Evolutionary conservation across 1,140 invertebrate genomes (phyloP), one percentile per base, ranked within the genome.

Genomic region (Pogonomyrmex barbatus): DNA sequence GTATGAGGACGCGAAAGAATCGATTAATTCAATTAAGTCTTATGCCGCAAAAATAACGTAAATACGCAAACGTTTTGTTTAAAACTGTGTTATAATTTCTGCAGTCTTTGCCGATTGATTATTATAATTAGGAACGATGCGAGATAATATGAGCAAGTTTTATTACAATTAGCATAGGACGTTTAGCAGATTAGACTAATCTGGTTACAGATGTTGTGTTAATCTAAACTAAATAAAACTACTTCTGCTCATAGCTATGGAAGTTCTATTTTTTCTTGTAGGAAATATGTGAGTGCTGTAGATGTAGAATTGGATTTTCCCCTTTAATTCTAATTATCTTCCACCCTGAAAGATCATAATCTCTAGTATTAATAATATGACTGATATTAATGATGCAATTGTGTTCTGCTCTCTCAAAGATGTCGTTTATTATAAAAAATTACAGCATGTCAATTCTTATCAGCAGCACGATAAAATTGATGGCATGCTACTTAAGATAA

Each of bases 141-240:
- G 36, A 79, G 33, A 50, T 24, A 4, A 65, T 78, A 10, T 65
- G 47, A 52, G 9, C n/a, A 81, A 70, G 56, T 17, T 6, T 45
- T 36, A 47, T 45, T 12, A 45, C 14, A 9, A 45, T n/a, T 56
- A 62, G 1, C 5, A 33, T 83, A 60, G 10, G 24, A 50, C n/a
- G 39, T 42, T 30, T 5, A 71, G 17, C 10, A 82, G 30, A 68
- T 70, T 70, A 45, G 1, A 47, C 42, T 73, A 82, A 12, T 60
- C 30, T 62, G 68, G 2, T 42, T 10, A 82, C 3, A 75, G n/a
- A 83, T 73, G 17, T 36, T 68, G 54, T 83, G 79, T 83, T 60
- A 83, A 60, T 47, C 8, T 24, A 36, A 50, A 73, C 30, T 42
- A 83, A 78, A 83, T 83, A 83, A 83, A 83, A 60, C 4, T 62